These are phyloP conservation scores for Bombylius major DNA, from an alignment of 2,888 invertebrate species.

Conservation along the genomic window DNA sequence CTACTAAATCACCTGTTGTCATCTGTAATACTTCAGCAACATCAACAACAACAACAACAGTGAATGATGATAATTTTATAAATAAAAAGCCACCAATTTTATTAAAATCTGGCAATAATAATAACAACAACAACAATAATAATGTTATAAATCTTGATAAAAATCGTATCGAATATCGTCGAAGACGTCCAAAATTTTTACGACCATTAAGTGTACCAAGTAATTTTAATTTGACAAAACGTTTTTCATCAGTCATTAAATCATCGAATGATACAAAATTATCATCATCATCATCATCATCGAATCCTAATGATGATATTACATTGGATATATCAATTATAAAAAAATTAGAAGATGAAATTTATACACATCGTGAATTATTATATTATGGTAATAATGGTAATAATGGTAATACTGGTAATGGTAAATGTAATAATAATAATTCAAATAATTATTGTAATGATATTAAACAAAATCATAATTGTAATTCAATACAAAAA, in stretches of 20 bases:
- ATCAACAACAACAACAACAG: too few species aligned
- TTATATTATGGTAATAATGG: constrained; percentile 5
- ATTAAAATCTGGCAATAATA: neutral
- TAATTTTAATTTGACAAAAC: constrained; percentile 12
- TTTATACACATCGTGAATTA: constrained; percentile 11
- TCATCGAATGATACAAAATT: neutral
- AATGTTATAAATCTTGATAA: constrained; percentile 13
- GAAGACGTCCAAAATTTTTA: constrained; percentile 18
- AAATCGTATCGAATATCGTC: constrained; percentile 22
- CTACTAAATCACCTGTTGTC: too few species aligned
- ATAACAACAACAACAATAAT: too few species aligned
- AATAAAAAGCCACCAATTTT: neutral
- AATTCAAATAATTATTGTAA: neutral
- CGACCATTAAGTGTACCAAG: constrained; percentile 14
- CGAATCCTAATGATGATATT: neutral
- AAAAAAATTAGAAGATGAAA: constrained; percentile 15
- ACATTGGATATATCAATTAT: constrained; percentile 11
- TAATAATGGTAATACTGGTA: too few species aligned
- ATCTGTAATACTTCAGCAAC: too few species aligned
- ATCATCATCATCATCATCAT: neutral
- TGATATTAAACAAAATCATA: neutral
- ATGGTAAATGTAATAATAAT: neutral
- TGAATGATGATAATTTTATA: neutral
- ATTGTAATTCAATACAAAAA: neutral
- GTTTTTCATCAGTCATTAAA: constrained; percentile 4